Base-by-base conservation (phyloP, 1,140 invertebrate species). In the Cataglyphis hispanica region DNA sequence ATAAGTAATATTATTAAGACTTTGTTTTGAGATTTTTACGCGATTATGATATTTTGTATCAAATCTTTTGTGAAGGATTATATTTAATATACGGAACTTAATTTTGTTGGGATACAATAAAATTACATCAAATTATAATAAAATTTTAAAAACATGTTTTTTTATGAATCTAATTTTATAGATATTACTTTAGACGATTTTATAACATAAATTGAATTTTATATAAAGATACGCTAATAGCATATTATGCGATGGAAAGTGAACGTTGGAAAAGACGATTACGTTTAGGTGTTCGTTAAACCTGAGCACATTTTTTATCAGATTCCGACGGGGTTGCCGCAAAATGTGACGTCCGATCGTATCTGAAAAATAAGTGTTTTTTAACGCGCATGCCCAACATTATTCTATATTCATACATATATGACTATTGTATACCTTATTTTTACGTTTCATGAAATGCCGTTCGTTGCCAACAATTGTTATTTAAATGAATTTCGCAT, bases 401-500 rank as follows among this genome's bases (percentile, higher is more conserved):
- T 27, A 63, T 88, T 63, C 50, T 16, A 56, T 78, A 85, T 78
- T 22, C 74, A 63, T 50, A 74, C 74, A 63, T 50, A 74, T 56
- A 46, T 61, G 40, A n/a, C 53, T 2, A 34, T 16, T 56, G 31
- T 61, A 56, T 27, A 58, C 56, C 80, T 85, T 85, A 84, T 86
- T 87, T 74, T 80, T 78, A 78, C 70, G 50, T 66, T 66, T 75
- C 43, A 40, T 80, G 43, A 89, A 89, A 86, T 53, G 37, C 11
- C 19, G 22, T 37, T 64, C 7, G 31, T 27, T 31, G 11, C 63
- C 63, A 19, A 60, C 67, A 67, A 77, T 89, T 77, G 56, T 77
- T 86, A 89, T 89, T 89, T 84, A 77, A 89, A 89, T 89, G 72
- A 89, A 89, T 89, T 86, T 89, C 43, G 53, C 72, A 84, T 84